Evolutionary conservation across 1,140 invertebrate genomes (phyloP), one percentile per base, ranked within the genome.

Genomic region (Pectinophora gossypiella): DNA sequence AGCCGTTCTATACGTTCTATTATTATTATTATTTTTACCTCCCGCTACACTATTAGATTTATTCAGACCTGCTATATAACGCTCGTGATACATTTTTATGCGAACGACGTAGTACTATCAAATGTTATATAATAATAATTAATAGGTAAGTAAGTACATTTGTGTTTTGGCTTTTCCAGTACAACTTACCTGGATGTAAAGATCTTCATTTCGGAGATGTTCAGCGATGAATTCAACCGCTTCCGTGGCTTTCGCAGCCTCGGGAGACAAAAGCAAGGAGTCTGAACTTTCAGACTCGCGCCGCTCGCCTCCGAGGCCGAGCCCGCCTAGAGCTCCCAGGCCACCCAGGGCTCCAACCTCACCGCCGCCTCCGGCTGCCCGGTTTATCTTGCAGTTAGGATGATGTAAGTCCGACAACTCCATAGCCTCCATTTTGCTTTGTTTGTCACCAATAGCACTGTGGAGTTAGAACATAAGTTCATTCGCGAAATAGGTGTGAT

Each of bases 201-300:
- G 93, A 90, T 98, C 97, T 88, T 98, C 97, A 78, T 97, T 97
- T 63, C 97, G 93, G 53, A 99, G 91, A 91, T 99, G 97, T 85
- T 99, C 97, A 18, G 98, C 98, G 58, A 99, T 99, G 83, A 99
- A 99, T 77, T 98, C 96, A 0, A 99, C 97, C 1, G 97, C 97
- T 85, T 99, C 97, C 6, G 98, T 98, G 13, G 97, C 97, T 88
- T 98, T 96, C 59, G 93, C 94, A 0, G 97, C 96, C 84, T 98
- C 97, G 0, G 96, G 95, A 19, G 96, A 96, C 10, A 98, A 89
- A 19, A 97, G 90, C 19, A 97, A 90, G 1, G 95, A 96, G 76
- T 98, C 96, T 0, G 95, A 96, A 68, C 95, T 96, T 76, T 97
- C 96, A 35, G 95, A 97, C 74, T 97, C 96, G 54, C 95, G 89